These are phyloP conservation scores for Agelaius phoeniceus DNA, from an alignment of 2,113 vertebrate species.

Conservation along the genomic window DNA sequence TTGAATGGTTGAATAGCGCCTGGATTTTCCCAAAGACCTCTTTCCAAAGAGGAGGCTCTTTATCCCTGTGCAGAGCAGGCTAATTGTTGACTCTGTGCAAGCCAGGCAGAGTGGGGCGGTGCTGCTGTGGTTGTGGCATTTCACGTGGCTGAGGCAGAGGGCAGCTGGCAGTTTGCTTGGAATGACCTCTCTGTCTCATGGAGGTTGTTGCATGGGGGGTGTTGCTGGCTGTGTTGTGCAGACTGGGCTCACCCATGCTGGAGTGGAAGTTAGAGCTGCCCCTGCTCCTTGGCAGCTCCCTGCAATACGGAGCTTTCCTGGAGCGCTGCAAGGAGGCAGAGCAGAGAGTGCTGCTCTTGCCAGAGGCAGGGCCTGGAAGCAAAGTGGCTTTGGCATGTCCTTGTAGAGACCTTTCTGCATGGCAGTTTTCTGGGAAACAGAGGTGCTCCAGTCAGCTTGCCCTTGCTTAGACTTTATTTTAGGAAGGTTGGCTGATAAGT, in stretches of 20 bases:
- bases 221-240: neutral
- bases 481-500: neutral
- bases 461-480: neutral
- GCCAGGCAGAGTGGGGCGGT: neutral
- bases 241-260: neutral
- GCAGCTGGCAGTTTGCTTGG: neutral
- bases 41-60: neutral
- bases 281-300: neutral
- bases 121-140: neutral
- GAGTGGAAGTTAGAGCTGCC: neutral
- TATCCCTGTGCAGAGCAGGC: neutral
- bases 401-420: neutral
- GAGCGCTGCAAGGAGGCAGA: neutral
- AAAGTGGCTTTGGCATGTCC: neutral
- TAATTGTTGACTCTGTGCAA: neutral
- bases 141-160: neutral
- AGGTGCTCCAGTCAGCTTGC: neutral
- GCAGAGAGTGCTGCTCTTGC: neutral
- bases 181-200: neutral
- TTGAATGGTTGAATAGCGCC: neutral
- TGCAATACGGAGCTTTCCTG: neutral
- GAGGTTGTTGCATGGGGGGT: accelerated
- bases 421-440: neutral
- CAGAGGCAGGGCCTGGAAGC: neutral
- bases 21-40: neutral